These are phyloP conservation scores for Acanthosepion esculentum DNA, from an alignment of 2,888 invertebrate genomes.

Conservation along the genomic window DNA sequence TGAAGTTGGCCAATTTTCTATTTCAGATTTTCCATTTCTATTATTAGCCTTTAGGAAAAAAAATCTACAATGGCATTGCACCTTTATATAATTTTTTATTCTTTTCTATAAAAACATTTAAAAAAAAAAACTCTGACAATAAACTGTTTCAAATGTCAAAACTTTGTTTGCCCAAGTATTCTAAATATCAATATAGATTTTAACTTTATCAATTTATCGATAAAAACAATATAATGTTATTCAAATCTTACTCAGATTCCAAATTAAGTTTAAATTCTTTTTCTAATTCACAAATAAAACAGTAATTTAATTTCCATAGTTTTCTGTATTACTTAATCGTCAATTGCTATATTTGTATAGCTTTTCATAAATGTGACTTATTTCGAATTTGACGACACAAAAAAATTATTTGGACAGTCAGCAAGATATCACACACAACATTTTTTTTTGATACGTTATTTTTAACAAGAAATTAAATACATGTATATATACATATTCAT, in stretches of 20 bases:
- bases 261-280: background rate
- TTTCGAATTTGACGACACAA: background rate
- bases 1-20: background rate
- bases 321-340: background rate
- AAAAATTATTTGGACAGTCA: background rate
- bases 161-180: background rate
- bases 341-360: background rate
- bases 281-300: background rate
- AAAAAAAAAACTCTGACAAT: background rate
- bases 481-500: constrained; percentile 17
- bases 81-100: constrained; percentile 1
- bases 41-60: background rate
- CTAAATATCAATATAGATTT: background rate
- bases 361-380: background rate
- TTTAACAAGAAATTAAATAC: background rate
- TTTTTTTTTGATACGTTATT: background rate
- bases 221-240: background rate
- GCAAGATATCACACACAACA: background rate
- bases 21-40: background rate
- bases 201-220: constrained; percentile 3
- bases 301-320: background rate
- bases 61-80: background rate
- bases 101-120: background rate
- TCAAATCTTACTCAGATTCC: background rate
- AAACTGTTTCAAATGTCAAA: background rate